Evolutionary conservation across 2,888 invertebrate genomes (phyloP).

Genomic region (Lasius platythorax): DNA sequence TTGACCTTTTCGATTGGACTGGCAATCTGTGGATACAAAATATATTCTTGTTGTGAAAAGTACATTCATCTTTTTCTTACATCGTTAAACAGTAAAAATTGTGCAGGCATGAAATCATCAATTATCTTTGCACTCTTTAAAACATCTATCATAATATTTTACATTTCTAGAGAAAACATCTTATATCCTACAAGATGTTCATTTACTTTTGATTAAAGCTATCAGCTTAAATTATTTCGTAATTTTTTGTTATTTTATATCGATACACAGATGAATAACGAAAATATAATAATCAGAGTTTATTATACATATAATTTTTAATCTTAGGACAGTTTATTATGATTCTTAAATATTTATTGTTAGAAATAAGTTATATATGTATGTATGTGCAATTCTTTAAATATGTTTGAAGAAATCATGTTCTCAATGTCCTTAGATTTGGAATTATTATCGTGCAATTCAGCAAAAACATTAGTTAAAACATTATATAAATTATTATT

Average conservation of each 20-base stretch:
- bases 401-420: not conserved
- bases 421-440: not conserved
- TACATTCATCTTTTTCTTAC: not conserved
- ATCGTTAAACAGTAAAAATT: not conserved
- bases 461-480: not conserved
- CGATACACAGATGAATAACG: not conserved
- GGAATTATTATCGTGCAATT: not conserved
- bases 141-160: not conserved
- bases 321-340: not conserved
- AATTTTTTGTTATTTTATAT: not conserved
- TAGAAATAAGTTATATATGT: not conserved
- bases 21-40: not conserved
- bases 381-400: not conserved
- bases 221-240: not conserved
- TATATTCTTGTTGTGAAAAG: not conserved
- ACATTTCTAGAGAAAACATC: not conserved
- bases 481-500: conserved; percentile 11
- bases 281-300: not conserved
- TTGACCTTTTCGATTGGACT: not conserved
- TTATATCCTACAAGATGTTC: not conserved
- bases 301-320: not conserved
- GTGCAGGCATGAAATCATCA: not conserved
- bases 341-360: not conserved
- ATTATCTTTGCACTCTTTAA: conserved; percentile 4
- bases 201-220: conserved; percentile 9